phyloP scores from a whole-genome alignment of 1,140 invertebrate genomes.

The Pomacea maculata region DNA sequence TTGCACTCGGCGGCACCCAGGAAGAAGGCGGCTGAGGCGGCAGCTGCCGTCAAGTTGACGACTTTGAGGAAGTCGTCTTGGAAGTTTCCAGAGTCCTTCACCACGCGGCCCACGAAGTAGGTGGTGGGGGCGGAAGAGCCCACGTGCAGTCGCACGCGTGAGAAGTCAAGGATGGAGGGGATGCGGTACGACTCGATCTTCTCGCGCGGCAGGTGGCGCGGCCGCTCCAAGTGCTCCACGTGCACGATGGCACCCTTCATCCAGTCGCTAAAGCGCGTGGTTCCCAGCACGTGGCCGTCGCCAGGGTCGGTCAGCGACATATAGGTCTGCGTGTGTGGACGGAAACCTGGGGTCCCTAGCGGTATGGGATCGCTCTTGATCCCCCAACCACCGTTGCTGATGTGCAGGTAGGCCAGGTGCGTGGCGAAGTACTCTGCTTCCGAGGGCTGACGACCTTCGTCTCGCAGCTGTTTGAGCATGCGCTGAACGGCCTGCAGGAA shows the following conservation, averaged over 20 bases:
- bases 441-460: conserved; percentile 41
- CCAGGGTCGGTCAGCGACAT: conserved; percentile 52
- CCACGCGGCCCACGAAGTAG: conserved; percentile 42
- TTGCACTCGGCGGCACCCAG: conserved; percentile 47
- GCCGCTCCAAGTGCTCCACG: conserved; percentile 48
- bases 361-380: conserved; percentile 16
- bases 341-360: conserved; percentile 44
- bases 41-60: conserved; percentile 42
- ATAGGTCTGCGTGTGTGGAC: conserved; percentile 47
- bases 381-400: conserved; percentile 32
- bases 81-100: conserved; percentile 46
- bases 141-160: conserved; percentile 44
- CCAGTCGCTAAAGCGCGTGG: conserved; percentile 45
- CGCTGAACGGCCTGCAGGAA: conserved; percentile 29
- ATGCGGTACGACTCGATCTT: conserved; percentile 44
- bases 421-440: conserved; percentile 40
- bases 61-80: conserved; percentile 46
- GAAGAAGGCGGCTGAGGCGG: conserved; percentile 43
- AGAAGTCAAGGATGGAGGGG: conserved; percentile 46
- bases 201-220: conserved; percentile 33
- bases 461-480: conserved; percentile 31
- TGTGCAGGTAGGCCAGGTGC: conserved; percentile 41
- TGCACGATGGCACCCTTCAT: conserved; percentile 48
- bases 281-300: conserved; percentile 47
- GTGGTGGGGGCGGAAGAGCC: conserved; percentile 44